Evolutionary conservation across 2,797 vertebrate genomes (phyloP), one percentile per base, ranked within the genome.

Genomic region (Sebastes kiyomatsui): DNA sequence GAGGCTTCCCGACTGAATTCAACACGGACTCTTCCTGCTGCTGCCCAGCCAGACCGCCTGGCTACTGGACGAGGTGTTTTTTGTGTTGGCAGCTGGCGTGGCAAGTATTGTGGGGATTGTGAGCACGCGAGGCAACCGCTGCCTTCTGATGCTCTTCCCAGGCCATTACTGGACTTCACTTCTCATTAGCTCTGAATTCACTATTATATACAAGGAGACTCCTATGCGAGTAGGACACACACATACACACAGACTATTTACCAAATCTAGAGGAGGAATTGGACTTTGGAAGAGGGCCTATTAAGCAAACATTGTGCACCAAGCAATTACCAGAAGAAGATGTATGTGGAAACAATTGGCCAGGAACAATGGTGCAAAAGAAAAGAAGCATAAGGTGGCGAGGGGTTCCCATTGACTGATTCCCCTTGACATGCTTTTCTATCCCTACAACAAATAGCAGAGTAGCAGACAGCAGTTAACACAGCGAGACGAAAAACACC

Each of bases 141-240:
- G 84, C 54, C 71, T 84, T 89, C 79, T 81, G 78, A 87, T 84
- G 60, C 75, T 72, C 65, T 88, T 93, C 90, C 80, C 83, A 83
- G 68, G 76, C 79, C 87, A 88, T 87, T 89, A 91, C 85, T 81
- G 75, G 79, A 81, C 85, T 80, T 87, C 77, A 70, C 80, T 86
- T 87, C 83, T 91, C 77, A 90, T 93, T 90, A 88, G 75, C 61
- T 71, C 35, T 84, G 78, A 86, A 88, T 74, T 74, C 72, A 55
- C 79, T 30, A 86, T 77, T 77, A 84, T 52, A 46, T 20, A 75
- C 9, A 61, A 46, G 82, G 30, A 80, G 32, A 73, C 23, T 25
- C 38, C 7, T 38, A 56, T 75, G 20, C 72, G 69, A 58, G 32
- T 54, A 52, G n/a, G 12, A 72, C 42, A 58, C 32, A 79, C 23